Conservation (phyloP, 2,797 vertebrate genomes). For the Rhinella marina region DNA sequence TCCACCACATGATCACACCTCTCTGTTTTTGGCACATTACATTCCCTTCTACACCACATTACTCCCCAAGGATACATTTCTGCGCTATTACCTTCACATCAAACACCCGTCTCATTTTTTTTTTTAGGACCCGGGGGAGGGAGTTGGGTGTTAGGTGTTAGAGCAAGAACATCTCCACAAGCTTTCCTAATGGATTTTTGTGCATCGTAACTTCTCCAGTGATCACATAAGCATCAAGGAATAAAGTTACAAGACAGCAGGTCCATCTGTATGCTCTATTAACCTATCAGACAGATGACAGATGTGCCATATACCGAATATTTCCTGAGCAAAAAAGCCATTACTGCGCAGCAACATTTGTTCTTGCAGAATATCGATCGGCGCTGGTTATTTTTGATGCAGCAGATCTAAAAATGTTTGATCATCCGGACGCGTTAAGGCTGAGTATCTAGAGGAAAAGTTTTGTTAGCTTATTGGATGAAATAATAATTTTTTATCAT, state of each 20-base stretch:
- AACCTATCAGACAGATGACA: conserved; percentile 55
- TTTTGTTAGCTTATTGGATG: conserved; percentile 3
- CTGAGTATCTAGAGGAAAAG: neutral
- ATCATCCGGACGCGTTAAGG: neutral
- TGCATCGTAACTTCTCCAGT: conserved; percentile 50
- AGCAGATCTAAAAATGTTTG: conserved; percentile 25
- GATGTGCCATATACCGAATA: conserved; percentile 37
- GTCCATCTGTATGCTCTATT: conserved; percentile 46
- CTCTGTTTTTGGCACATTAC: conserved; percentile 30
- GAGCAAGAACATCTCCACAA: conserved; percentile 12
- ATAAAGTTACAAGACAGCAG: conserved; percentile 54
- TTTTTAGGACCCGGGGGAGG: conserved; percentile 18
- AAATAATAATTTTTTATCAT: neutral
- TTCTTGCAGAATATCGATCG: conserved; percentile 35
- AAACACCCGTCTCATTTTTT: conserved; percentile 21
- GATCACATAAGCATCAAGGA: conserved; percentile 53
- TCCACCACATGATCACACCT: conserved; percentile 19
- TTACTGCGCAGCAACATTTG: conserved; percentile 30
- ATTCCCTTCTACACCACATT: conserved; percentile 42
- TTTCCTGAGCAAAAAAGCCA: conserved; percentile 24
- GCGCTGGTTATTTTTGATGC: conserved; percentile 27
- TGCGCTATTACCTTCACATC: conserved; percentile 45
- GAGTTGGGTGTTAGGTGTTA: conserved; percentile 27
- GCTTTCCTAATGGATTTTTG: conserved; percentile 53
- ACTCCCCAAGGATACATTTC: conserved; percentile 43